Evolutionary conservation across 2,113 vertebrate species (phyloP).

Genomic region (Protobothrops flavoviridis): DNA sequence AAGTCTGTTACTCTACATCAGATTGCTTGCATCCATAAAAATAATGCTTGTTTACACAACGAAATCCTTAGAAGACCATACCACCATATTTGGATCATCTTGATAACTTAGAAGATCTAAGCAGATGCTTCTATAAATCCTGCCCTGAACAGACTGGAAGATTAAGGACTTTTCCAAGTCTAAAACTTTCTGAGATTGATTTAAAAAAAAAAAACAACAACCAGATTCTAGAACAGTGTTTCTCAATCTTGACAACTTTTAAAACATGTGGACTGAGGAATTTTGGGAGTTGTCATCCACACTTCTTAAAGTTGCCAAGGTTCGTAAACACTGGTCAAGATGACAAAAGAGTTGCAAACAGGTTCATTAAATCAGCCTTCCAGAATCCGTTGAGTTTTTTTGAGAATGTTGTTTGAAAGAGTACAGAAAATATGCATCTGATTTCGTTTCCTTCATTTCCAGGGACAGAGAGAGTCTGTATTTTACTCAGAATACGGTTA

Average conservation of each 20-base stretch:
- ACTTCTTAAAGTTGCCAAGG: too few relatives aligned
- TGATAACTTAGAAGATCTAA: not conserved
- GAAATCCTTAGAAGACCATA: not conserved
- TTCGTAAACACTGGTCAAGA: too few relatives aligned
- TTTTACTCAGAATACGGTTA: conserved; percentile 32
- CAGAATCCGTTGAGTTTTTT: not conserved
- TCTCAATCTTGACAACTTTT: too few relatives aligned
- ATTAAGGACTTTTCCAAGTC: not conserved
- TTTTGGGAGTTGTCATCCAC: too few relatives aligned
- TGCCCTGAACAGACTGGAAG: too few relatives aligned
- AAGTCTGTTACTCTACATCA: not conserved
- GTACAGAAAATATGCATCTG: not conserved
- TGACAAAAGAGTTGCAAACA: not conserved
- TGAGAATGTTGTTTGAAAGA: not conserved
- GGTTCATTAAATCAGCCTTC: not conserved
- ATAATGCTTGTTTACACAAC: not conserved
- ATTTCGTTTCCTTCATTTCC: not conserved
- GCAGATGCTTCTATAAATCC: not conserved
- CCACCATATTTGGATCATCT: not conserved
- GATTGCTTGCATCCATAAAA: not conserved
- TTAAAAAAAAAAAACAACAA: not conserved
- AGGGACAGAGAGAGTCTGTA: conserved; percentile 4
- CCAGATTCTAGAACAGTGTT: too few relatives aligned
- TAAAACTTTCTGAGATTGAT: not conserved
- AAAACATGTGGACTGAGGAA: too few relatives aligned